Percentiles rank a stretch among this genome's conserved stretches.
Conservation (phyloP, 1,140 invertebrate genomes). For the Saccostrea echinata region DNA sequence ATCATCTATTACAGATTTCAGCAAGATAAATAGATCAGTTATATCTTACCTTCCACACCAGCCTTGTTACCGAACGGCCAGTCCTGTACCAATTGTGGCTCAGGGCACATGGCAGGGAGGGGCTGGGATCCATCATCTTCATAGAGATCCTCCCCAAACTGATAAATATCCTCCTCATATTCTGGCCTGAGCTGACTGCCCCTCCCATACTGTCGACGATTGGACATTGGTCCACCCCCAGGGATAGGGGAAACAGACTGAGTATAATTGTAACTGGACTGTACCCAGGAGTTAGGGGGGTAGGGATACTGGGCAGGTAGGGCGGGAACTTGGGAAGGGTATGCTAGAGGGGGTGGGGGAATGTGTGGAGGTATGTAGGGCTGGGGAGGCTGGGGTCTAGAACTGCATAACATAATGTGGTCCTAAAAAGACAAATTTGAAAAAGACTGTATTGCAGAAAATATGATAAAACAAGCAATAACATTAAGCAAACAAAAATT, state of each 20-base stretch:
- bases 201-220: conserved; percentile 53
- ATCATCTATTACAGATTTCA: no score
- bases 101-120: conserved; percentile 18
- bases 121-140: conserved; percentile 69
- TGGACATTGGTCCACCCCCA: conserved; percentile 53
- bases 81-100: conserved; percentile 65
- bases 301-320: conserved; percentile 82
- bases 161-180: conserved; percentile 58
- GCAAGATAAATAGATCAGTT: neutral
- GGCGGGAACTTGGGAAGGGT: conserved; percentile 79
- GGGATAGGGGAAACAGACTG: conserved; percentile 58
- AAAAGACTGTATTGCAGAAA: neutral
- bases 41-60: conserved; percentile 61
- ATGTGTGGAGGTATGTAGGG: neutral
- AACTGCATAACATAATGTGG: conserved; percentile 6
- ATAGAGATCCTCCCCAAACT: conserved; percentile 60
- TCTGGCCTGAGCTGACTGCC: conserved; percentile 52
- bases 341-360: conserved; percentile 41
- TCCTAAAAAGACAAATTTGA: neutral
- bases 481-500: neutral
- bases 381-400: neutral
- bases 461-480: neutral
- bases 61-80: conserved; percentile 69
- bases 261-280: conserved; percentile 71
- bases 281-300: conserved; percentile 76